Evolutionary conservation across 2,888 invertebrate species (phyloP), one percentile per base, ranked within the genome.

Genomic region (Athripsodes cinereus): DNA sequence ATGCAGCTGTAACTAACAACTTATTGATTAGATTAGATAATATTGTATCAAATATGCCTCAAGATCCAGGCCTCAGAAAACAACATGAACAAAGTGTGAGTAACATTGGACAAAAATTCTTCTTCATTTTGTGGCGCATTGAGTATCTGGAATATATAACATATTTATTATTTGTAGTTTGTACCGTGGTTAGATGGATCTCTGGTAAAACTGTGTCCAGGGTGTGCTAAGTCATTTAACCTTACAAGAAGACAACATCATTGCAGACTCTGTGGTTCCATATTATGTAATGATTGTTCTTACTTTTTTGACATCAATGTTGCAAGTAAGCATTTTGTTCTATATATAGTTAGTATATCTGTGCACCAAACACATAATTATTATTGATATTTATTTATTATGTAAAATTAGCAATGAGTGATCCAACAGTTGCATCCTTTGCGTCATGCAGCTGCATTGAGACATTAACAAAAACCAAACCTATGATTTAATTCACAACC

Each of bases 111-210:
- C 26, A 6, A 40, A 26, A 26, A 26, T 26, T 26, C 26, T 10
- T 26, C 26, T 26, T 26, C 10, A 10, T 6, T 26, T 26, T 26
- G 26, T 26, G 10, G 26, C 5, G 26, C n/a, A n/a, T n/a, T n/a
- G n/a, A n/a, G n/a, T n/a, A n/a, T n/a, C n/a, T n/a, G n/a, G n/a
- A n/a, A n/a, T n/a, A n/a, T n/a, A n/a, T 22, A 46, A 8, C 35
- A 10, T 44, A 22, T 46, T 16, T 6, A 22, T 55, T 26, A 62
- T 57, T 58, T 71, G 1, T 67, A 83, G 80, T 77, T 81, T 58
- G 97, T 98, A 2, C 88, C 90, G 31, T 99, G 99, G 99, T 76
- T 94, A 48, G 92, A 95, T 68, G 98, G 98, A 34, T 85, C 85
- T 51, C 90, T 90, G 55, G 96, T 95, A 0, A 88, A 87, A 62